Conservation (phyloP, 1,140 invertebrate genomes). For the Nasonia giraulti region DNA sequence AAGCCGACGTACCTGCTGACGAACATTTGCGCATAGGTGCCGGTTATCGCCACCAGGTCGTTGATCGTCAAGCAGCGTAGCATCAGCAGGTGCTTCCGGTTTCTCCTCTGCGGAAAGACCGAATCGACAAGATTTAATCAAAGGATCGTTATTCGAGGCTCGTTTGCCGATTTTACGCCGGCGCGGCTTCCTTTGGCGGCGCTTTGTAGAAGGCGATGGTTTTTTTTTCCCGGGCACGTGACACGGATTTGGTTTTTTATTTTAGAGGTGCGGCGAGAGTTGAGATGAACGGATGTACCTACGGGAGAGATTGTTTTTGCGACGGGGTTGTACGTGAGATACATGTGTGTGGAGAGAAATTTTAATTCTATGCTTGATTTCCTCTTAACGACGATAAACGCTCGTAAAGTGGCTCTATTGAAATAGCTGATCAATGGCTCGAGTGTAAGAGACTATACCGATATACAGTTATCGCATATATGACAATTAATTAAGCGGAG, state of each 20-base stretch:
- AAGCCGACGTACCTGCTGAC: slow-evolving; percentile 73
- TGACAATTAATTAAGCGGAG: too few species aligned
- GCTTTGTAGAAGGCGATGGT: too few species aligned
- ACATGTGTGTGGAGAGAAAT: background rate
- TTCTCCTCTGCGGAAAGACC: slow-evolving; percentile 77
- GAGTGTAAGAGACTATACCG: background rate
- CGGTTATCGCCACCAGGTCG: slow-evolving; percentile 85
- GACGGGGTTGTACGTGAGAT: too few species aligned
- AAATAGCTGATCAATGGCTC: background rate
- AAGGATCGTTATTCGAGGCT: slow-evolving; percentile 8
- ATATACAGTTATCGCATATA: too few species aligned
- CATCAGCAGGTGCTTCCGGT: slow-evolving; percentile 87
- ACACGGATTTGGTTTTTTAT: too few species aligned
- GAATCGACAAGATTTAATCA: background rate
- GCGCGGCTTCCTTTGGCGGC: background rate
- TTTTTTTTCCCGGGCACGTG: background rate
- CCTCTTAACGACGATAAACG: background rate
- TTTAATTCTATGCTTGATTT: background rate
- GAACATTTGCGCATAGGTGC: slow-evolving; percentile 80
- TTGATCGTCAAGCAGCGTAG: slow-evolving; percentile 85
- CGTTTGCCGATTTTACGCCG: slow-evolving; percentile 15
- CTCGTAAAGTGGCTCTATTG: background rate
- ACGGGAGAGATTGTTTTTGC: too few species aligned
- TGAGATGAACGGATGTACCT: too few species aligned
- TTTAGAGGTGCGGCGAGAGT: too few species aligned